Evolutionary conservation across 2,888 invertebrate species (phyloP).

Genomic region (Eristalis pertinax): DNA sequence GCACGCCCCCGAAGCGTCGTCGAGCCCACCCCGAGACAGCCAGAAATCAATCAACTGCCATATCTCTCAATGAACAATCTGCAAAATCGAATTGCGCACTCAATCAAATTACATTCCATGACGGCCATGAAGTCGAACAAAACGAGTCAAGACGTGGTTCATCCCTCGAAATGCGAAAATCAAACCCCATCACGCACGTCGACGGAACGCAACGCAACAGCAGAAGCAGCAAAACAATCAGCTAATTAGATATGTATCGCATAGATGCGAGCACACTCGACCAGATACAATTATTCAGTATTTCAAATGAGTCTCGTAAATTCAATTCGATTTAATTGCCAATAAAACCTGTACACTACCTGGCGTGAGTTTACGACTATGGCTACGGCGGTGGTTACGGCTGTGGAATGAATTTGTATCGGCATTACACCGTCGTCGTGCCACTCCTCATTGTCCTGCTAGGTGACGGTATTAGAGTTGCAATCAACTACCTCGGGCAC

Average conservation of each 20-base stretch:
- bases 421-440: not conserved
- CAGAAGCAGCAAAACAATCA: conserved; percentile 36
- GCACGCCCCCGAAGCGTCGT: not conserved
- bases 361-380: conserved; percentile 6
- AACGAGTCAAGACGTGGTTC: not conserved
- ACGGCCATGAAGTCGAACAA: not conserved
- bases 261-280: conserved; percentile 11
- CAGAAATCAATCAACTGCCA: not conserved
- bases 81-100: conserved; percentile 15
- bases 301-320: conserved; percentile 55
- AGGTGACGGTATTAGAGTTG: conserved; percentile 8
- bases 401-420: too few relatives aligned
- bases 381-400: not conserved
- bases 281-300: conserved; percentile 44
- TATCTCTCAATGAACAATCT: conserved; percentile 24
- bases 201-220: conserved; percentile 38
- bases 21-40: not conserved
- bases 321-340: conserved; percentile 59
- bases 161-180: not conserved
- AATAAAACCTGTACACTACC: conserved; percentile 47
- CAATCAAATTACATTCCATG: not conserved
- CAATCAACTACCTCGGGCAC: not conserved
- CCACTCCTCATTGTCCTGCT: not conserved
- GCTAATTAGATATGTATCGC: conserved; percentile 58
- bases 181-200: conserved; percentile 10